Evolutionary conservation across 2,113 vertebrate species (phyloP).

Genomic region (Microcebus tavaratra): DNA sequence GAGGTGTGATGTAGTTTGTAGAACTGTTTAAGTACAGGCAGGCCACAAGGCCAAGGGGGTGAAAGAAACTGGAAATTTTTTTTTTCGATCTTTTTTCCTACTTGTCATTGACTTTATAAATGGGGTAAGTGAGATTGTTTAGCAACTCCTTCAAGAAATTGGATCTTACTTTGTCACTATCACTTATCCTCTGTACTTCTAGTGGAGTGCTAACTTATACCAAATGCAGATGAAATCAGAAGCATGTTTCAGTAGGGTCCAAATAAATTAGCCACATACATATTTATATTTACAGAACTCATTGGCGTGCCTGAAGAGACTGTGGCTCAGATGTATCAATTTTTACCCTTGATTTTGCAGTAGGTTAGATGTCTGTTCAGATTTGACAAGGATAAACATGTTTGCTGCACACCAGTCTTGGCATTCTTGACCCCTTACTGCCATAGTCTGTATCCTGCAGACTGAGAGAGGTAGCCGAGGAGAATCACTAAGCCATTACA

Average conservation of each 20-base stretch:
- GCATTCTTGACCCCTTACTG: not conserved
- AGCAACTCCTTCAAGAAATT: not conserved
- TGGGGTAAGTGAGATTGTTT: not conserved
- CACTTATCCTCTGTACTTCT: not conserved
- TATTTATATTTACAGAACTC: not conserved
- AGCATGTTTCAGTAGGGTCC: not conserved
- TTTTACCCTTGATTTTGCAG: conserved; percentile 7
- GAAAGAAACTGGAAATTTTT: not conserved
- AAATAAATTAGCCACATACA: not conserved
- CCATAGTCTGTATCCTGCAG: not conserved
- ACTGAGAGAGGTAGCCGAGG: not conserved
- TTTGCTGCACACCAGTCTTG: not conserved
- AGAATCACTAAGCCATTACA: not conserved
- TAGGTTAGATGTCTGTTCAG: not conserved
- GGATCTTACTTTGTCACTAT: not conserved
- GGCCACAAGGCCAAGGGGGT: not conserved
- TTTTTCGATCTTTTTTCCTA: not conserved
- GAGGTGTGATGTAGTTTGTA: conserved; percentile 28
- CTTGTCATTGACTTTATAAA: not conserved
- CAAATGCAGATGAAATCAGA: not conserved
- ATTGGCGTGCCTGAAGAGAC: not conserved
- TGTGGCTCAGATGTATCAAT: not conserved
- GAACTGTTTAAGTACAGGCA: not conserved
- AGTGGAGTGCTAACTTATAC: not conserved
- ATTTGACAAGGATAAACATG: not conserved